These are phyloP conservation scores for Ephialtes manifestator DNA, from an alignment of 2,888 invertebrate genomes.

Conservation along the genomic window DNA sequence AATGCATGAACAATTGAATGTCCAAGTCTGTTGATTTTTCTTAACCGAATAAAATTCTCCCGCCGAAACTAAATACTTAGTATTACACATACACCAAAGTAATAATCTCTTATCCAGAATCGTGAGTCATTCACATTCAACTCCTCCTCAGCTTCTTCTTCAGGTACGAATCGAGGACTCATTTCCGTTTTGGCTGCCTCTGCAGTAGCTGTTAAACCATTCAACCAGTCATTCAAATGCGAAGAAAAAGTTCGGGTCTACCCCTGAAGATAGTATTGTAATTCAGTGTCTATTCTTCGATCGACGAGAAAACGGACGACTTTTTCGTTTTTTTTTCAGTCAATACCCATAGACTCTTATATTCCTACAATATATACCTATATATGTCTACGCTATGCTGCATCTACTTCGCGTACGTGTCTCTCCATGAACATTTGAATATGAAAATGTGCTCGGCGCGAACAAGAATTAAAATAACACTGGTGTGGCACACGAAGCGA, in stretches of 20 bases:
- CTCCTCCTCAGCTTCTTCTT: slow-evolving; percentile 3
- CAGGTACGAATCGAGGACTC: slow-evolving; percentile 55
- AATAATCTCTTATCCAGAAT: no score
- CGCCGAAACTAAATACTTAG: not conserved
- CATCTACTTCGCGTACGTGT: slow-evolving; percentile 55
- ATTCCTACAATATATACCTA: slow-evolving; percentile 15
- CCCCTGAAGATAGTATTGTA: slow-evolving; percentile 30
- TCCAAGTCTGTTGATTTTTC: slow-evolving; percentile 9
- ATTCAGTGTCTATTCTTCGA: slow-evolving; percentile 22
- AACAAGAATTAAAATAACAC: slow-evolving; percentile 83
- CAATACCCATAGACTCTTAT: slow-evolving; percentile 4
- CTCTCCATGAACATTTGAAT: slow-evolving; percentile 78
- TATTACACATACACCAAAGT: no score
- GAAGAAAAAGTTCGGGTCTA: not conserved
- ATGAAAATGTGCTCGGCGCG: slow-evolving; percentile 80
- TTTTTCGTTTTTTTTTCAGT: not conserved
- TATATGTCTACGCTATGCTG: slow-evolving; percentile 2
- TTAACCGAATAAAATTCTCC: not conserved
- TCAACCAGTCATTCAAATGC: not conserved
- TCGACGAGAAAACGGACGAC: slow-evolving; percentile 32
- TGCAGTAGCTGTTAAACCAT: not conserved
- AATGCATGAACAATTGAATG: slow-evolving; percentile 41
- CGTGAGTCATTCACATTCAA: not conserved
- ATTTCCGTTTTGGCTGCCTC: slow-evolving; percentile 50
- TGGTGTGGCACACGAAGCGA: slow-evolving; percentile 69